phyloP scores from a whole-genome alignment of 1,140 invertebrate species.

The Penaeus vannamei region DNA sequence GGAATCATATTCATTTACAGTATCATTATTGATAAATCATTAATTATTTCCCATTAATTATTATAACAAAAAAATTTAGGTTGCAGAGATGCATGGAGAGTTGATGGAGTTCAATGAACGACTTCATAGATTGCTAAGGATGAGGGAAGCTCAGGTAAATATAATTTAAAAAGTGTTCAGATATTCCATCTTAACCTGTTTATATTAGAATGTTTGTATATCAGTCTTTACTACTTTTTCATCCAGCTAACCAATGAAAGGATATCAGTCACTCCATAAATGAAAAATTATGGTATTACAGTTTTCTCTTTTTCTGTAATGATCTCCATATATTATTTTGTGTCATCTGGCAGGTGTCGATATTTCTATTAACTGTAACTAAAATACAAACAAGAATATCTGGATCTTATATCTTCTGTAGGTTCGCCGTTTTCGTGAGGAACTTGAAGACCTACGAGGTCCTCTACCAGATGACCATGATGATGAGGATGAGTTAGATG shows the following conservation, averaged over 20 bases:
- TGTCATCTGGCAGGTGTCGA: too few species aligned
- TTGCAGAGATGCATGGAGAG: conserved; percentile 96
- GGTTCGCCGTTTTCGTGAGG: conserved; percentile 70
- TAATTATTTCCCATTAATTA: too few species aligned
- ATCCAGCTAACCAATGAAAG: too few species aligned
- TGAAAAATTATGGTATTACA: too few species aligned
- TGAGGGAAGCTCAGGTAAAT: conserved; percentile 79
- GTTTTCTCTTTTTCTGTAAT: too few species aligned
- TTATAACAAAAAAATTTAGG: conserved; percentile 73
- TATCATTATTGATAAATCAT: too few species aligned
- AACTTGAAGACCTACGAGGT: conserved; percentile 80
- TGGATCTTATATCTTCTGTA: neutral
- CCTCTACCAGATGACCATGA: conserved; percentile 75
- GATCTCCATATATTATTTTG: too few species aligned
- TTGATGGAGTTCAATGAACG: conserved; percentile 93
- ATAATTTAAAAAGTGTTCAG: conserved; percentile 72
- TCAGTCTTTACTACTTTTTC: neutral
- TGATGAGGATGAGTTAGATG: conserved; percentile 50
- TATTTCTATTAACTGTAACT: too few species aligned
- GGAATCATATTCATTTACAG: too few species aligned
- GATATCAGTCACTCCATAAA: too few species aligned
- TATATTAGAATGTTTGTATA: neutral
- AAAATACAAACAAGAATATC: too few species aligned
- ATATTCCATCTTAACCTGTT: neutral
- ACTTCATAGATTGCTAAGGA: conserved; percentile 75